Conservation (phyloP, 1,140 invertebrate species). For the Bombus difficillimus region DNA sequence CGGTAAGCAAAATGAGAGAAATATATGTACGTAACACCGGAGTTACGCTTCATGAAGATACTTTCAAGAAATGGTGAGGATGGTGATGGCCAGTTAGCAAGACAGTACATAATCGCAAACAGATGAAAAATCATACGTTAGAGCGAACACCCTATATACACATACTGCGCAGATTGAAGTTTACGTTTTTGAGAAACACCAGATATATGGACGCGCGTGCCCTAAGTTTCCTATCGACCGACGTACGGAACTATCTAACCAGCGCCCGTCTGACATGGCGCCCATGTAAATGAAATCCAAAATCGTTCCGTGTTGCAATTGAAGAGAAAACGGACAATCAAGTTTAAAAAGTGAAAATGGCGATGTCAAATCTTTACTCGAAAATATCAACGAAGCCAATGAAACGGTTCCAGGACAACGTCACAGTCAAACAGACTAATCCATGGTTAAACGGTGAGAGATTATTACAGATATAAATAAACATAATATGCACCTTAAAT, state of each 20-base stretch:
- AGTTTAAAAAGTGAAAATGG: conserved; percentile 76
- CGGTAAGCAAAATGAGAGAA: background rate
- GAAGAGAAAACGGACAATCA: conserved; percentile 1
- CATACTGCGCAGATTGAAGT: conserved; percentile 26
- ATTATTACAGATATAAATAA: conserved; percentile 45
- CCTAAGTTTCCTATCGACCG: conserved; percentile 73
- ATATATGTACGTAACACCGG: background rate
- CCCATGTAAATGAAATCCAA: conserved; percentile 56
- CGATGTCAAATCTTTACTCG: conserved; percentile 89
- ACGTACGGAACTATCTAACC: conserved; percentile 51
- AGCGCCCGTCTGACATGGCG: conserved; percentile 75
- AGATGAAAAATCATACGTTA: background rate
- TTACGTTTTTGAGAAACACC: conserved; percentile 23
- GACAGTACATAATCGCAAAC: background rate
- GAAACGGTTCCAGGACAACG: conserved; percentile 87
- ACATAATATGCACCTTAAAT: conserved; percentile 22
- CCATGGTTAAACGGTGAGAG: conserved; percentile 92
- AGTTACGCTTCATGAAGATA: background rate
- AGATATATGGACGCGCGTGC: conserved; percentile 65
- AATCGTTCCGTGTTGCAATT: conserved; percentile 40
- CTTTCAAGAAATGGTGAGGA: background rate
- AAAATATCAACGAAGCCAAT: conserved; percentile 88
- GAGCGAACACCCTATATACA: background rate
- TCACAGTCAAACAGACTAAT: conserved; percentile 90
- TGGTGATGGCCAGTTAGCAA: background rate